Percentiles rank a stretch among this genome's conserved stretches.
phyloP scores from a whole-genome alignment of 2,888 invertebrate species.

The Orthosia incerta region DNA sequence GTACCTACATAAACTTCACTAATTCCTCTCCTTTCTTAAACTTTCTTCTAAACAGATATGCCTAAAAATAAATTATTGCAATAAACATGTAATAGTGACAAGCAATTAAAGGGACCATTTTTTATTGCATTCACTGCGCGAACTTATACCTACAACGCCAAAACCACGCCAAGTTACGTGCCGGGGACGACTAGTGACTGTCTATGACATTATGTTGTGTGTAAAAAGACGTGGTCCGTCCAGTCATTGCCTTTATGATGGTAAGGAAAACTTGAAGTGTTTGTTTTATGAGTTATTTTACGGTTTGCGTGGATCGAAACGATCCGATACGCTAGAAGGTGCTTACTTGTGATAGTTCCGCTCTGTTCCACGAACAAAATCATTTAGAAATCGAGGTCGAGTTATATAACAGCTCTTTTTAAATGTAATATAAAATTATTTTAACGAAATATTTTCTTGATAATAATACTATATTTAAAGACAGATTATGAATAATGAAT shows the following conservation, averaged over 20 bases:
- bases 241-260: constrained; percentile 68
- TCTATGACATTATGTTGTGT: constrained; percentile 17
- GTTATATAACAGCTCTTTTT: constrained; percentile 48
- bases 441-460: constrained; percentile 41
- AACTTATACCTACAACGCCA: too few relatives aligned
- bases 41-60: too few relatives aligned
- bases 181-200: background rate
- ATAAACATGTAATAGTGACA: too few relatives aligned
- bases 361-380: constrained; percentile 57
- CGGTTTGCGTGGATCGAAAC: constrained; percentile 27
- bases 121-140: too few relatives aligned
- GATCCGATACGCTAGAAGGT: constrained; percentile 50
- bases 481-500: constrained; percentile 45
- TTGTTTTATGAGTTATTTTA: constrained; percentile 22
- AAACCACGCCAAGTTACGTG: too few relatives aligned
- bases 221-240: constrained; percentile 67
- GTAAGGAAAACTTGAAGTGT: constrained; percentile 22
- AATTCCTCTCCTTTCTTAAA: too few relatives aligned
- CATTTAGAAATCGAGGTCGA: constrained; percentile 41
- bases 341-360: constrained; percentile 66
- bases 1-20: too few relatives aligned
- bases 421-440: constrained; percentile 43
- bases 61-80: too few relatives aligned
- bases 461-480: constrained; percentile 54
- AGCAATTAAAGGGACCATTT: too few relatives aligned